phyloP scores from a whole-genome alignment of 2,113 vertebrate species.

The Otus sunia region DNA sequence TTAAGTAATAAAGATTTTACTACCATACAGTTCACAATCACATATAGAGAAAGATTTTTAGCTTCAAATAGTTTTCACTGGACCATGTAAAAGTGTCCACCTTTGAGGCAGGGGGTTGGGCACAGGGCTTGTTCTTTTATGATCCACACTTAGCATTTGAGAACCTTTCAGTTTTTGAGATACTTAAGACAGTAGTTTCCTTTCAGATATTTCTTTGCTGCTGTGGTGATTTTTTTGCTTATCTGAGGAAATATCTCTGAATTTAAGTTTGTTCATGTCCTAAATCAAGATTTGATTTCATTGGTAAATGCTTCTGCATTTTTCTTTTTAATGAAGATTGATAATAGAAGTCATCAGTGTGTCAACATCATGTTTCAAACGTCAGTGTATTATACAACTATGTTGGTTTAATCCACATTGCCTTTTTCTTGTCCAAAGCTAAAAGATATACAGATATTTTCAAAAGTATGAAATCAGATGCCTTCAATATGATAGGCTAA shows the following conservation, averaged over 20 bases:
- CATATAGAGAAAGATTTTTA: neutral
- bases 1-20: neutral
- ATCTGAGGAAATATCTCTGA: neutral
- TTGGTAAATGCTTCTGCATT: neutral
- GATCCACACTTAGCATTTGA: neutral
- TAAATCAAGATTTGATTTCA: neutral
- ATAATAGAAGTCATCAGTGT: neutral
- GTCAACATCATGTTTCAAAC: neutral
- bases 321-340: neutral
- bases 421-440: neutral
- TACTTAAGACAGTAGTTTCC: neutral
- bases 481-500: neutral
- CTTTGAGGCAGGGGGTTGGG: neutral
- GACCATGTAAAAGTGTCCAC: neutral
- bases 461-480: neutral
- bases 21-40: neutral
- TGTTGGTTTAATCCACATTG: neutral
- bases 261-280: neutral
- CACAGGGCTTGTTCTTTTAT: neutral
- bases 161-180: neutral
- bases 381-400: neutral
- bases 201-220: neutral
- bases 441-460: neutral
- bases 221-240: neutral
- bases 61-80: neutral